phyloP scores from a whole-genome alignment of 2,888 invertebrate species.

The Diploptera punctata region DNA sequence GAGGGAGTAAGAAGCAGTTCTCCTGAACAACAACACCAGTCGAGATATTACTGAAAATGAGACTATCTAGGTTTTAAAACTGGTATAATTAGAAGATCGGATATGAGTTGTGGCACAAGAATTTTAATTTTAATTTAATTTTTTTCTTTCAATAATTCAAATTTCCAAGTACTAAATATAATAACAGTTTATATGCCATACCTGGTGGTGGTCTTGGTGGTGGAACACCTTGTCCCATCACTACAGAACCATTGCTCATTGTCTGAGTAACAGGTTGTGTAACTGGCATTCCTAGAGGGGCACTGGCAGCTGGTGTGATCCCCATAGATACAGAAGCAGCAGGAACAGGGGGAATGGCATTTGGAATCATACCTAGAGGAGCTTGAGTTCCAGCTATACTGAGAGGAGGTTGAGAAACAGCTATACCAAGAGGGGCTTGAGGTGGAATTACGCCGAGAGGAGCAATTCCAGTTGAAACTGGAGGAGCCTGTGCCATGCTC shows the following conservation, averaged over 20 bases:
- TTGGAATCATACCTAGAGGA: slow-evolving; percentile 35
- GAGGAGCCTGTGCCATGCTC: slow-evolving; percentile 9
- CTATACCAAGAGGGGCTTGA: neutral
- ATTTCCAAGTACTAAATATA: too few species aligned
- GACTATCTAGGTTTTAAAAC: too few species aligned
- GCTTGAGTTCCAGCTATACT: slow-evolving; percentile 3
- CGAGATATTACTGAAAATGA: too few species aligned
- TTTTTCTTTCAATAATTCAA: too few species aligned
- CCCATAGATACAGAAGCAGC: neutral
- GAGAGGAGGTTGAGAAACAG: slow-evolving; percentile 43
- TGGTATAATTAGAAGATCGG: too few species aligned
- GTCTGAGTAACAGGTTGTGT: slow-evolving; percentile 12
- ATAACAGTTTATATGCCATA: too few species aligned
- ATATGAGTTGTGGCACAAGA: too few species aligned
- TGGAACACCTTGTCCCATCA: slow-evolving; percentile 23
- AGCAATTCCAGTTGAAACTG: slow-evolving; percentile 49
- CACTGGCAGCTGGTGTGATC: slow-evolving; percentile 33
- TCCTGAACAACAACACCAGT: too few species aligned
- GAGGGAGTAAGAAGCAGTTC: too few species aligned
- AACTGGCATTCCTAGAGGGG: slow-evolving; percentile 28
- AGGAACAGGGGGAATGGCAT: slow-evolving; percentile 25
- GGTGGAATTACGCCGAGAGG: slow-evolving; percentile 32
- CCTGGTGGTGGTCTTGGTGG: slow-evolving; percentile 39
- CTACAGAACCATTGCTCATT: slow-evolving; percentile 29
- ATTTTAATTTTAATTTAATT: too few species aligned